A percentile compares a stretch with the other conserved stretches of the same genome.
Evolutionary conservation across 2,888 invertebrate species (phyloP).

Genomic region (Lordiphosa fenestrarum): DNA sequence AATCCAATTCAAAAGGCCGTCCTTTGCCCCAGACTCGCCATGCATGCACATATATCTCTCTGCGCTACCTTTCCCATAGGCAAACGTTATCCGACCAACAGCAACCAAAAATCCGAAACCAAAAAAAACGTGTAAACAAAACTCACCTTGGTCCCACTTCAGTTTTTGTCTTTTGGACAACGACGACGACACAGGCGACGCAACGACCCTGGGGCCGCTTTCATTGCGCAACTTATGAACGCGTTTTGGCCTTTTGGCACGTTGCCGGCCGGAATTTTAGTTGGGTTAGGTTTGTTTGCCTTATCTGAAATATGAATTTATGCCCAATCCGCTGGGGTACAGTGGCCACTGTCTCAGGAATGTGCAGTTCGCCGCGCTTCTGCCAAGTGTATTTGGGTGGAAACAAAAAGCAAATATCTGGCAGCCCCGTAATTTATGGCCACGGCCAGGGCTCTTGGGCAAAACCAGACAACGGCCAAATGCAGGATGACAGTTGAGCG

Average conservation of each 20-base stretch:
- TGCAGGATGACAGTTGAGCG: slow-evolving; percentile 22
- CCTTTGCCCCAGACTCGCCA: too few species aligned
- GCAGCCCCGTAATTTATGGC: background rate
- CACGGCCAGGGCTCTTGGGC: slow-evolving; percentile 34
- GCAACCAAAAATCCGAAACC: background rate
- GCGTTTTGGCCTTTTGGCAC: slow-evolving; percentile 62
- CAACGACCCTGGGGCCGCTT: slow-evolving; percentile 36
- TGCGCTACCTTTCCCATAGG: too few species aligned
- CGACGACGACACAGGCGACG: background rate
- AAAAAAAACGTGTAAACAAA: slow-evolving; percentile 1
- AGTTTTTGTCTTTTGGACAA: slow-evolving; percentile 7
- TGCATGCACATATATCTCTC: too few species aligned
- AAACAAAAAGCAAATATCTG: too few species aligned
- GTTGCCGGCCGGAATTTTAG: slow-evolving; percentile 33
- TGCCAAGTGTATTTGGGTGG: too few species aligned
- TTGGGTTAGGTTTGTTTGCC: slow-evolving; percentile 26
- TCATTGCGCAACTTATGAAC: slow-evolving; percentile 58
- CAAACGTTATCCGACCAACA: background rate
- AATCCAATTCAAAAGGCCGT: too few species aligned
- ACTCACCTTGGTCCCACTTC: slow-evolving; percentile 6
- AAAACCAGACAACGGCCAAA: slow-evolving; percentile 15
- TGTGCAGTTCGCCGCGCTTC: too few species aligned
- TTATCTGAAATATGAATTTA: slow-evolving; percentile 59
- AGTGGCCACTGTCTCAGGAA: too few species aligned
- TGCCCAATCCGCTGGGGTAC: slow-evolving; percentile 5